Evolutionary conservation across 2,888 invertebrate genomes (phyloP), one percentile per base, ranked within the genome.

Genomic region (Agrypnus murinus): DNA sequence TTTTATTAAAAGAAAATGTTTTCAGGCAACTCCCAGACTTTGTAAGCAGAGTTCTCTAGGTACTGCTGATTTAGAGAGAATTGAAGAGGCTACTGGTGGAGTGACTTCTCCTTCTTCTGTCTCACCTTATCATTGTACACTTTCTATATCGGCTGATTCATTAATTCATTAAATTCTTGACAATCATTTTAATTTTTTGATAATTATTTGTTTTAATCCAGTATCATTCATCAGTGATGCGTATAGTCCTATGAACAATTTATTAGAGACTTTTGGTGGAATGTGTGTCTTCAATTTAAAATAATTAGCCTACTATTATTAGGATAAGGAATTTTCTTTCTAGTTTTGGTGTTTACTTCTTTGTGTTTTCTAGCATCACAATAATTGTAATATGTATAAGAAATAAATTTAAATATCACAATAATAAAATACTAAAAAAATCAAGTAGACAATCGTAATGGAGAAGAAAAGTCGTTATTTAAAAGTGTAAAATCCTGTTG

Each of bases 31-130:
- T 65, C 85, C 85, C 25, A 84, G 87, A 71, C 83, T 91, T 19
- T 90, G 88, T 82, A 92, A 91, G 78, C 92, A 92, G 79, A 91
- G 91, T 81, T 92, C 92, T 15, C 89, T 89, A 3, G 92, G 92
- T 15, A 90, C 92, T 17, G 90, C 90, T 0, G 92, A 92, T 83
- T 84, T 92, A 77, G 92, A 92, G 80, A 89, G 91, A 81, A 92
- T 92, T 76, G 92, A 92, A 83, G 92, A 92, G 80, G 88, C 90
- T 48, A 89, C 90, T 12, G 76, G 83, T 43, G 81, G 77, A 67
- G 81, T 89, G 15, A 87, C 88, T 5, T 85, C 87, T 32, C 76
- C 81, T 8, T 73, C 77, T 31, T 77, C 78, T 36, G 77, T 81
- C 25, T 72, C 74, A 34, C 81, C 84, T 8, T 77, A 84, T 46